Base-by-base conservation (phyloP, 1,140 invertebrate species). In the Sarcophaga peregrina region DNA sequence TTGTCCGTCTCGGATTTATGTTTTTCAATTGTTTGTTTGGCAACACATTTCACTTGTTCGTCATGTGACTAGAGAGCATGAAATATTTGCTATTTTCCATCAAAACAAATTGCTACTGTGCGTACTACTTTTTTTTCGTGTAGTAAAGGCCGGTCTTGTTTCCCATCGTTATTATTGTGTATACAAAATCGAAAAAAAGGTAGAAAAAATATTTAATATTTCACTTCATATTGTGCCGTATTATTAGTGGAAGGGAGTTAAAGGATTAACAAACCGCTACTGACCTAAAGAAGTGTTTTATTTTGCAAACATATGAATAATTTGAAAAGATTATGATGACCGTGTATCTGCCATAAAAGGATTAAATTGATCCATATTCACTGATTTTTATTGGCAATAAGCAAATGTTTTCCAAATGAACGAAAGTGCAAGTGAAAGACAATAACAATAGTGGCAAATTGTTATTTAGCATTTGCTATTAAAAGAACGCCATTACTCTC, bases 161-260 rank as follows among this genome's bases (percentile, higher is more conserved):
- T 47, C 74, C 74, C 17, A 76, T 76, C 46, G 74, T 76, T 48
- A 76, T 76, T 48, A 76, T 76, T 3, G 13, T 48, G n/a, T n/a
- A n/a, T n/a, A n/a, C n/a, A n/a, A n/a, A n/a, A n/a, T n/a, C n/a
- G n/a, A n/a, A n/a, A n/a, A n/a, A 76, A 78, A 52, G 50, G 10
- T 78, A 52, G 25, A 47, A 78, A 78, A 78, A 78, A 50, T 52
- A 50, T 78, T 78, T 25, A 50, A 78, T 47, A 47, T 47, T 78
- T 78, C 50, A 78, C 25, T 78, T 78, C 75, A 78, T 78, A 78
- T 78, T 78, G 48, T 50, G 75, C 47, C 47, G 48, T 78, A 78
- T 78, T 78, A 50, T 20, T 17, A 68, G 25, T 68, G 62, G 20
- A 68, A 68, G 62, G 62, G 47, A 50, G 75, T 20, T 78, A 50